A percentile compares a stretch with the other conserved stretches of the same genome.
Evolutionary conservation across 2,113 vertebrate genomes (phyloP).

Genomic region (Crotalus tigris): DNA sequence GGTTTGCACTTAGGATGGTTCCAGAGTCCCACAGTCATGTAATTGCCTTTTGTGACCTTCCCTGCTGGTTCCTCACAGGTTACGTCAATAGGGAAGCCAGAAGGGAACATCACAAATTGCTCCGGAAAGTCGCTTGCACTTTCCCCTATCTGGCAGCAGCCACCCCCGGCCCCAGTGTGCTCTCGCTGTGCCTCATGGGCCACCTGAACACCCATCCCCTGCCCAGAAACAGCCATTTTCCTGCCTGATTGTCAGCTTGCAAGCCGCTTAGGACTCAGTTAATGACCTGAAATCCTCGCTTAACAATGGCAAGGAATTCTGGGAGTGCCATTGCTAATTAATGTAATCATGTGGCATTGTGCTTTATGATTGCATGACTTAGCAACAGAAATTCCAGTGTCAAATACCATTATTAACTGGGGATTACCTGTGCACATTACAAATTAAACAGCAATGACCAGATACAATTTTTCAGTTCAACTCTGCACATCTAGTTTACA

Average conservation of each 20-base stretch:
- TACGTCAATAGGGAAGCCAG: neutral
- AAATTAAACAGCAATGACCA: neutral
- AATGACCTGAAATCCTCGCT: neutral
- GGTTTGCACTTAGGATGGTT: neutral
- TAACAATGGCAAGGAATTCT: neutral
- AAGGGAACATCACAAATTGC: neutral
- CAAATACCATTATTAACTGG: neutral
- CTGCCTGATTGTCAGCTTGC: neutral
- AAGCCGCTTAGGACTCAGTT: neutral
- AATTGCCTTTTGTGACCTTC: neutral
- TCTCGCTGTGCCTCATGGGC: neutral
- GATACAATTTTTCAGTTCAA: neutral
- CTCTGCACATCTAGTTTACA: conserved; percentile 1
- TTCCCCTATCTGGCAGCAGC: neutral
- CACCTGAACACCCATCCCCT: neutral
- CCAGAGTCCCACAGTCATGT: neutral
- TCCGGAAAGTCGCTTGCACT: neutral
- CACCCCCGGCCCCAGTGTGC: neutral
- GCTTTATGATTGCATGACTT: neutral
- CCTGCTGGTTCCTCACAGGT: neutral
- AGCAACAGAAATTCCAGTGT: neutral
- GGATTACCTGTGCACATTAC: neutral
- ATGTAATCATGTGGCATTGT: neutral
- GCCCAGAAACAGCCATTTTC: neutral
- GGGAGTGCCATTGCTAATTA: neutral